A percentile compares a stretch with the other conserved stretches of the same genome.
Conservation (phyloP, 2,113 vertebrate species). For the Hyaena hyaena region DNA sequence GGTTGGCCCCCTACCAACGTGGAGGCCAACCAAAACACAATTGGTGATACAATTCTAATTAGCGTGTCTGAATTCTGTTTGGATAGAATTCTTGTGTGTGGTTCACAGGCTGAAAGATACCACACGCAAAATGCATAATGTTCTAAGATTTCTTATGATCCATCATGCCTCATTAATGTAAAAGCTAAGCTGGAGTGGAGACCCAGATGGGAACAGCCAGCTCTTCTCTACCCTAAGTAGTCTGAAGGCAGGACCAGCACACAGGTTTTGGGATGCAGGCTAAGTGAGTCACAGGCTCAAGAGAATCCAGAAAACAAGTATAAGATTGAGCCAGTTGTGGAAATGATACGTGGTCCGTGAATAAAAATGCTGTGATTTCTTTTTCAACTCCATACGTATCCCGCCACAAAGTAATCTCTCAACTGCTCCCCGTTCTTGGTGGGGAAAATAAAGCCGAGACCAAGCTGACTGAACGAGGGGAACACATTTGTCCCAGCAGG, state of each 20-base stretch:
- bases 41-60: slow-evolving; percentile 37
- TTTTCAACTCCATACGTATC: not conserved
- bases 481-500: not conserved
- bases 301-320: not conserved
- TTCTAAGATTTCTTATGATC: not conserved
- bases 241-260: not conserved
- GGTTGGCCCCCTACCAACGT: slow-evolving; percentile 45
- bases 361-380: not conserved
- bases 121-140: not conserved
- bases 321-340: not conserved
- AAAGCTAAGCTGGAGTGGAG: not conserved
- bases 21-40: slow-evolving; percentile 68
- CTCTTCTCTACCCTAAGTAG: not conserved
- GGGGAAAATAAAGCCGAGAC: not conserved
- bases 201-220: not conserved
- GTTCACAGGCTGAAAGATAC: slow-evolving; percentile 41
- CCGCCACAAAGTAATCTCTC: not conserved
- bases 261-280: not conserved
- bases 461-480: not conserved
- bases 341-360: not conserved
- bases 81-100: slow-evolving; percentile 4
- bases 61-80: slow-evolving; percentile 33
- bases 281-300: not conserved
- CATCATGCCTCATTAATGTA: not conserved
- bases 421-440: not conserved